Evolutionary conservation across 2,113 vertebrate species (phyloP).

Genomic region (Mesocricetus auratus): DNA sequence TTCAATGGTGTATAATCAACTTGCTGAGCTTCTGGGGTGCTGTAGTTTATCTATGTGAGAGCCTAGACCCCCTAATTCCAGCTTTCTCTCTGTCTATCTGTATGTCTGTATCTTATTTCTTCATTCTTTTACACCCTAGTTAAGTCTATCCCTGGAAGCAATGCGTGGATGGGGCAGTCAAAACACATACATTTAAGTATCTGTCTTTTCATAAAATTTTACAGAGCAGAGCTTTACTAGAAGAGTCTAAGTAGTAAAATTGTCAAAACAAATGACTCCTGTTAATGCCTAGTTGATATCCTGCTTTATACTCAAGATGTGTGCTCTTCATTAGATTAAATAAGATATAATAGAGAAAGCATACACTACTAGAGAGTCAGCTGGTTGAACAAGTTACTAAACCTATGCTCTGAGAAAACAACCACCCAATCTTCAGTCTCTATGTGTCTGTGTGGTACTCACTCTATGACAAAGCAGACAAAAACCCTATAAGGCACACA

Average conservation of each 20-base stretch:
- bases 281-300: not conserved
- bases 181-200: not conserved
- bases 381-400: not conserved
- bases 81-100: not conserved
- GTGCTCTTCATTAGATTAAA: not conserved
- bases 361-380: not conserved
- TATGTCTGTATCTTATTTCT: not conserved
- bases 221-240: not conserved
- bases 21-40: not conserved
- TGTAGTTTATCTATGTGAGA: not conserved
- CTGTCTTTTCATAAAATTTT: not conserved
- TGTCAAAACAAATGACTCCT: constrained; percentile 3
- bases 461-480: not conserved
- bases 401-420: not conserved
- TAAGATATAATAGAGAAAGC: not conserved
- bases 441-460: not conserved
- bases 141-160: not conserved
- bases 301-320: not conserved
- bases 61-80: not conserved
- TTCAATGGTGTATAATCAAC: not conserved
- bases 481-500: not conserved
- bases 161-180: not conserved
- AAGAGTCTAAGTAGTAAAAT: constrained; percentile 32
- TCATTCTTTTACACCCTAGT: not conserved
- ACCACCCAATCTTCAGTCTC: not conserved